phyloP scores from a whole-genome alignment of 2,113 vertebrate genomes.

The Chaenocephalus aceratus region DNA sequence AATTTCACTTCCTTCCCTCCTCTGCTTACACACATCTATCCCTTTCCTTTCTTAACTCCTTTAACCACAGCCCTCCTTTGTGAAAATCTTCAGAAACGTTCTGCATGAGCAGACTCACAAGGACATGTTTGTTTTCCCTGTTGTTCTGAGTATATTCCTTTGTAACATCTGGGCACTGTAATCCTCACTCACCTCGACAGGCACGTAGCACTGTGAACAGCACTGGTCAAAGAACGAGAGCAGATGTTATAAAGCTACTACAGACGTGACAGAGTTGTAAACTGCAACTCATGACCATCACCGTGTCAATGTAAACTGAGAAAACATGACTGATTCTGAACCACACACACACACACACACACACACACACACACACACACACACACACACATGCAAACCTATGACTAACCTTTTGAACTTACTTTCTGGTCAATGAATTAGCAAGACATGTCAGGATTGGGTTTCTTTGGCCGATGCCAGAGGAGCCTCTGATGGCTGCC shows the following conservation, averaged over 20 bases:
- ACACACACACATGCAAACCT: constrained; percentile 5
- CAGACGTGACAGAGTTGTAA: constrained; percentile 32
- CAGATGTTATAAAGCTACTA: constrained; percentile 28
- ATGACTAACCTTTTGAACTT: constrained; percentile 58
- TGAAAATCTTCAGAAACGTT: constrained; percentile 19
- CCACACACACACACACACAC: neutral
- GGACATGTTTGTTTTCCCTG: constrained; percentile 6
- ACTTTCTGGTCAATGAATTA: constrained; percentile 60
- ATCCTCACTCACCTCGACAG: constrained; percentile 27
- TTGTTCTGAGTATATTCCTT: constrained; percentile 24
- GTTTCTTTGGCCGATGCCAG: constrained; percentile 59
- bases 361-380: neutral
- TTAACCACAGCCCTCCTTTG: neutral
- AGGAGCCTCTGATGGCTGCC: constrained; percentile 71
- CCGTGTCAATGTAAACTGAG: neutral
- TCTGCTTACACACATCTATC: constrained; percentile 35
- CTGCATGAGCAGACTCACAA: constrained; percentile 18
- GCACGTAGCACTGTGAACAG: constrained; percentile 26
- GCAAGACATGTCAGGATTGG: constrained; percentile 62
- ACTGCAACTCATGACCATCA: neutral
- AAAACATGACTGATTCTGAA: constrained; percentile 7
- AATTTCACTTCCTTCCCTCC: constrained; percentile 65
- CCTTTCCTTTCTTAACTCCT: constrained; percentile 41
- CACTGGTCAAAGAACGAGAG: constrained; percentile 18
- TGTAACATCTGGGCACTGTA: constrained; percentile 50